Evolutionary conservation across 2,113 vertebrate species (phyloP), one percentile per base, ranked within the genome.

Genomic region (Chloebia gouldiae): DNA sequence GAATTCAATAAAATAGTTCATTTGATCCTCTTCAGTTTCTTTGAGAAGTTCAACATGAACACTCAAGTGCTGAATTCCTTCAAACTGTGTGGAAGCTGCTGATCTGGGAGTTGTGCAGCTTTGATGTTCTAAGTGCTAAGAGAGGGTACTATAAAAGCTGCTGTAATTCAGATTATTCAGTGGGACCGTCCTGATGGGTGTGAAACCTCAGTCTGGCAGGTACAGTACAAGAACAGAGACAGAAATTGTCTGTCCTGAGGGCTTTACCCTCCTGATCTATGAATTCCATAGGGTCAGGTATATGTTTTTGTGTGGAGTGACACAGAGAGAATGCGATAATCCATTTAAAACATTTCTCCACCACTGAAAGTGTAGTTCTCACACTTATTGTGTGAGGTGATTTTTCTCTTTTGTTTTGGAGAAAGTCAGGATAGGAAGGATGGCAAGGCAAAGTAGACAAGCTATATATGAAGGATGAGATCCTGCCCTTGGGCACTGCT

Each of bases 11-110:
- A 79, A 91, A 89, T 1, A 27, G 51, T 93, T 93, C 51, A 90
- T 95, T 86, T 94, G 60, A 68, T 92, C 64, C 95, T 92, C 88
- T 95, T 94, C 86, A 90, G 35, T 86, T 93, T 70, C 80, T 88
- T 90, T 81, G 80, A 93, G 83, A 93, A 96, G 92, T 90, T 93
- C 86, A 83, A 44, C 63, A 33, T 4, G 71, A 93, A 35, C 68
- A 60, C 64, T 95, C 60, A 81, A 90, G 76, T 63, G 22, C 76
- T 90, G 50, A 19, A 3, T 90, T 92, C 72, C 81, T 85, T 90
- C 72, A 72, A 39, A 81, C 65, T 47, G n/a, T 66, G 51, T 4
- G 6, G 86, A 88, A 94, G 77, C 47, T 93, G 91, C 92, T 94
- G 72, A 96, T 44, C 63, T 0, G 0, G 35, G 42, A 88, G 39